Percentiles rank a stretch among this genome's conserved stretches.
These are phyloP conservation scores for Macrobrachium nipponense DNA, from an alignment of 1,140 invertebrate species.

Conservation along the genomic window DNA sequence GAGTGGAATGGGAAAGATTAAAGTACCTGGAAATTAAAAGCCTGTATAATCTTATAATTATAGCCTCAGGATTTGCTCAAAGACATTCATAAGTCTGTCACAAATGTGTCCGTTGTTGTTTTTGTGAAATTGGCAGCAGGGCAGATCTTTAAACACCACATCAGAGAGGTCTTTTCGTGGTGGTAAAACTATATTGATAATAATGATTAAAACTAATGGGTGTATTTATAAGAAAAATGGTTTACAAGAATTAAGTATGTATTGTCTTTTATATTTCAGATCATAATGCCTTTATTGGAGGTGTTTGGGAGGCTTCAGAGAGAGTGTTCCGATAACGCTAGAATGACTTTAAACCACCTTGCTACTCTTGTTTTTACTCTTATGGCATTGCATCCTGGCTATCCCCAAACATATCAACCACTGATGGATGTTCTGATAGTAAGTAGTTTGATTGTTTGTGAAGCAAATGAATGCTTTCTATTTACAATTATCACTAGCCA, in stretches of 20 bases:
- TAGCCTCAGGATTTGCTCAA: no score
- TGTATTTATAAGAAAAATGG: background rate
- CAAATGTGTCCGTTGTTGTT: no score
- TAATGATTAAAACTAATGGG: background rate
- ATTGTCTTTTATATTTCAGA: background rate
- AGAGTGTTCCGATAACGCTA: slow-evolving; percentile 33
- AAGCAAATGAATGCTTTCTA: no score
- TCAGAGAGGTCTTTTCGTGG: no score
- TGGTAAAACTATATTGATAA: no score
- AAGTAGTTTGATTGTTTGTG: background rate
- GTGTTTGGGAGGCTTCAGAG: slow-evolving; percentile 40
- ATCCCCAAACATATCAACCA: slow-evolving; percentile 46
- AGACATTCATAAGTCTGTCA: no score
- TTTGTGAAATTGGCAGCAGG: no score
- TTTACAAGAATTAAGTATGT: background rate
- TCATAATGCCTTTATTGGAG: slow-evolving; percentile 26
- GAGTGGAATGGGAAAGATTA: no score
- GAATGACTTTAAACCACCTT: slow-evolving; percentile 29
- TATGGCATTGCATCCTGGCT: slow-evolving; percentile 44
- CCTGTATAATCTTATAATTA: no score
- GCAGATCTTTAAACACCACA: no score
- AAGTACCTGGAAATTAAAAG: no score
- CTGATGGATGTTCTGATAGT: slow-evolving; percentile 45
- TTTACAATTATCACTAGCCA: no score
- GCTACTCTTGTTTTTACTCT: slow-evolving; percentile 37